Evolutionary conservation across 2,888 invertebrate species (phyloP).

Genomic region (Brenthis hecate): DNA sequence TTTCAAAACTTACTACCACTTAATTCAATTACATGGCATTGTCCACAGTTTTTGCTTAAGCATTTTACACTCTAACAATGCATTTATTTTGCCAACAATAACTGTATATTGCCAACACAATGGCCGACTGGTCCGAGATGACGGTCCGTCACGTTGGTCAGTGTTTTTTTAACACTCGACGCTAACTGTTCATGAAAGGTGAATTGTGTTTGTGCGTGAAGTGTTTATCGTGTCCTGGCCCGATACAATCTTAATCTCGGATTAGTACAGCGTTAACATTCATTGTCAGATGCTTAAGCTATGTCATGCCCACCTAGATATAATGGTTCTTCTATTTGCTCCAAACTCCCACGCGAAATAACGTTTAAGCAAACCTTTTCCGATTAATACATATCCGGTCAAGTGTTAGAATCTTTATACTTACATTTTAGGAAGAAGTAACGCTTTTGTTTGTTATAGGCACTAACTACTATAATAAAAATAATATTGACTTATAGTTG

Average conservation of each 20-base stretch:
- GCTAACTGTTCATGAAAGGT: conserved; percentile 62
- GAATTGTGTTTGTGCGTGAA: conserved; percentile 68
- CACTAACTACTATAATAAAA: no score
- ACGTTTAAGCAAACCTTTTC: conserved; percentile 49
- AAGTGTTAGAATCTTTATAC: conserved; percentile 28
- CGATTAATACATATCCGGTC: conserved; percentile 56
- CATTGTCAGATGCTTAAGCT: conserved; percentile 61
- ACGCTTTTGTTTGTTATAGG: no score
- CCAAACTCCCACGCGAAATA: conserved; percentile 63
- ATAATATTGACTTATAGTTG: no score
- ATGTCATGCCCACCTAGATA: conserved; percentile 68
- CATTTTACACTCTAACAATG: conserved; percentile 61
- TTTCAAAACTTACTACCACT: conserved; percentile 51
- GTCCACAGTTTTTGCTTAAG: conserved; percentile 65
- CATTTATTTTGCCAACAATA: conserved; percentile 79
- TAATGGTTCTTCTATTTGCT: conserved; percentile 58
- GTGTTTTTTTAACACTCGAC: conserved; percentile 58
- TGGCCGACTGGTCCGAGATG: conserved; percentile 49
- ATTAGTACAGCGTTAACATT: conserved; percentile 63
- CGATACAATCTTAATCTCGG: conserved; percentile 77
- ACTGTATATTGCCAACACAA: conserved; percentile 63
- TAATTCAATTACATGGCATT: conserved; percentile 77
- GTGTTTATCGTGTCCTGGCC: conserved; percentile 69
- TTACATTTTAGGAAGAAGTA: not conserved
- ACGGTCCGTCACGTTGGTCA: conserved; percentile 50